Base-by-base conservation (phyloP, 2,888 invertebrate genomes). In the Zele albiditarsus region DNA sequence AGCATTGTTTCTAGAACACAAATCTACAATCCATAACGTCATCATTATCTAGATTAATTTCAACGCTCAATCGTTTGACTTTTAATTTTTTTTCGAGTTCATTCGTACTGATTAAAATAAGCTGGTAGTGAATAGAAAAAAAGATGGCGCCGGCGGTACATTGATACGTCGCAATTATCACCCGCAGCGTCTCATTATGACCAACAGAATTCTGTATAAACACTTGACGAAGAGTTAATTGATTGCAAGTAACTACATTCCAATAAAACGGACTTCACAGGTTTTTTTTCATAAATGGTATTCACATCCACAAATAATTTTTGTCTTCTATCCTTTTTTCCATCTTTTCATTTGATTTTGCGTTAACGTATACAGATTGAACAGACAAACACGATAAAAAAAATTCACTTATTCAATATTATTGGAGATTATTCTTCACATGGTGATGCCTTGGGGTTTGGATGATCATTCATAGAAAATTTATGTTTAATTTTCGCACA, bases 1-100 rank as follows among this genome's bases (percentile, higher is more conserved):
- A 69, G 57, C 68, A 20, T 53, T 69, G 20, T n/a, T 57, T 69
- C 33, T 69, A 57, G 31, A 57, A 69, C 68, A 69, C 20, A 69
- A 53, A 31, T 20, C 57, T 33, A 57, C 57, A 31, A 67, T 28
- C 27, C 27, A 49, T 46, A 46, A 27, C 46, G 60, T 38, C 23
- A 57, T 68, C 20, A 31, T n/a, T 33, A 28, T 28, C 31, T 69
- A 69, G 1, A 31, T 57, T 31, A 33, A 67, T 23, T 23, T 27
- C 12, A 23, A 38, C 16, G 16, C 20, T 23, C 16, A 49, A 27
- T 27, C 4, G 20, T 67, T 46, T 27, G 27, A 67, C 25, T 27
- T 65, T 31, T 31, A 27, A 20, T 53, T 53, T 28, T 49, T 28
- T 68, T 5, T 27, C 23, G 57, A 28, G 20, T 28, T 6, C 3